Conservation (phyloP, 2,797 vertebrate genomes). For the Malurus splendens region DNA sequence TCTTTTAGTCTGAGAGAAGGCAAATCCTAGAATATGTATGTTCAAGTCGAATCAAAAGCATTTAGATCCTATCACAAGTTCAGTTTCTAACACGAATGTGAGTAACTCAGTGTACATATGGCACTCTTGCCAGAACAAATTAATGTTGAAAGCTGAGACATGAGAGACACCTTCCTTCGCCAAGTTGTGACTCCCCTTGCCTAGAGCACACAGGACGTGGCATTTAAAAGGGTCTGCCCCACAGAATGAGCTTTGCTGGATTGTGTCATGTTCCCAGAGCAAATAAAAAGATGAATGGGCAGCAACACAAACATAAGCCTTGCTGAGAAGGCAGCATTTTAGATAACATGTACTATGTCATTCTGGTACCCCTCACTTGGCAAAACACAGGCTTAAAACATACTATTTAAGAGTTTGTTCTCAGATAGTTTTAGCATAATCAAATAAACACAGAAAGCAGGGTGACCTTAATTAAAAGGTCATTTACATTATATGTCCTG, state of each 20-base stretch:
- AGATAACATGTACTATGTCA: background rate
- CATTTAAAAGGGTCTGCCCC: background rate
- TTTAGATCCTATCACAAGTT: conserved; percentile 18
- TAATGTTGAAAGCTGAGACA: conserved; percentile 12
- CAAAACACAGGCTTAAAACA: background rate
- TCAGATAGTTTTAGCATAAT: background rate
- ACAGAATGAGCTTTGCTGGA: background rate
- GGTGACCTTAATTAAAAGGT: conserved; percentile 16
- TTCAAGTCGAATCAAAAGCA: background rate
- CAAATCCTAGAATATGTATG: background rate
- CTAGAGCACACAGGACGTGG: background rate
- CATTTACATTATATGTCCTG: background rate
- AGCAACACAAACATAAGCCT: background rate
- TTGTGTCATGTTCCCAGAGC: background rate
- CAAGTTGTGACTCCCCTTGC: background rate
- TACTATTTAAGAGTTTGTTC: background rate
- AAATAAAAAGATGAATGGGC: conserved; percentile 7
- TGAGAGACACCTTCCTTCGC: background rate
- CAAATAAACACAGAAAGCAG: background rate
- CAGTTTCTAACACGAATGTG: background rate
- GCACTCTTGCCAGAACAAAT: conserved; percentile 18
- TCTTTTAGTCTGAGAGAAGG: background rate
- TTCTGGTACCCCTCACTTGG: background rate
- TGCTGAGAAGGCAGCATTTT: background rate
- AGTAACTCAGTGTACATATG: background rate